Evolutionary conservation across 2,797 vertebrate species (phyloP).

Genomic region (Lerista edwardsae): DNA sequence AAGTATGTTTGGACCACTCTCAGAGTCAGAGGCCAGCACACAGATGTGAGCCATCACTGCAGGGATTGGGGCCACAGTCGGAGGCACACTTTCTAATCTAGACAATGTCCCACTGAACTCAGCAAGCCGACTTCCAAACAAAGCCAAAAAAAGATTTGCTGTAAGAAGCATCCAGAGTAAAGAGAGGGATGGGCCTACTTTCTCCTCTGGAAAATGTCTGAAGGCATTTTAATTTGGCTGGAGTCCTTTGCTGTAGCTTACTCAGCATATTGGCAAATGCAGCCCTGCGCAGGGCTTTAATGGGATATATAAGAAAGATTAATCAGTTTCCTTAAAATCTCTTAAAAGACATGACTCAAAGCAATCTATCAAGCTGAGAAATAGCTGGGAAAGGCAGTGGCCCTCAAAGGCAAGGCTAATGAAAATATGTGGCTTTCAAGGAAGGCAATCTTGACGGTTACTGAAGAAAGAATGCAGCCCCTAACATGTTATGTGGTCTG

Average conservation of each 20-base stretch:
- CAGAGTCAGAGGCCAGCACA: too few relatives aligned
- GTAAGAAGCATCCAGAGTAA: not conserved
- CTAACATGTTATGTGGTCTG: conserved; percentile 62
- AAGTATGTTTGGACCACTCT: too few relatives aligned
- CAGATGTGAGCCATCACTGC: not conserved
- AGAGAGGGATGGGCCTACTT: not conserved
- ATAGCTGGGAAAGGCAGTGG: conserved; percentile 58
- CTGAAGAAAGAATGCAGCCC: conserved; percentile 63
- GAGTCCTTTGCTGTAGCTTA: not conserved
- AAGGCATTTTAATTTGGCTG: conserved; percentile 14
- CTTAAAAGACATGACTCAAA: conserved; percentile 36
- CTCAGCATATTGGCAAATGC: conserved; percentile 1
- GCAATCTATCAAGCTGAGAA: conserved; percentile 65
- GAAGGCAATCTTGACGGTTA: conserved; percentile 63
- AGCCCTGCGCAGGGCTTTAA: conserved; percentile 25
- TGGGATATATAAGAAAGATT: conserved; percentile 47
- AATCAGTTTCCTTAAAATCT: conserved; percentile 50
- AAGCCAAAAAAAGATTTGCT: not conserved
- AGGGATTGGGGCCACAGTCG: not conserved
- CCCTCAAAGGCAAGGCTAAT: conserved; percentile 67
- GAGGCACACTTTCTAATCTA: not conserved
- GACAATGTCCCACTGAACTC: not conserved
- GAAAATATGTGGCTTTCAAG: conserved; percentile 67
- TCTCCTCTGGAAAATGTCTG: not conserved
- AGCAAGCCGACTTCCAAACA: not conserved